phyloP scores from a whole-genome alignment of 1,140 invertebrate species.

The Chymomyza costata region DNA sequence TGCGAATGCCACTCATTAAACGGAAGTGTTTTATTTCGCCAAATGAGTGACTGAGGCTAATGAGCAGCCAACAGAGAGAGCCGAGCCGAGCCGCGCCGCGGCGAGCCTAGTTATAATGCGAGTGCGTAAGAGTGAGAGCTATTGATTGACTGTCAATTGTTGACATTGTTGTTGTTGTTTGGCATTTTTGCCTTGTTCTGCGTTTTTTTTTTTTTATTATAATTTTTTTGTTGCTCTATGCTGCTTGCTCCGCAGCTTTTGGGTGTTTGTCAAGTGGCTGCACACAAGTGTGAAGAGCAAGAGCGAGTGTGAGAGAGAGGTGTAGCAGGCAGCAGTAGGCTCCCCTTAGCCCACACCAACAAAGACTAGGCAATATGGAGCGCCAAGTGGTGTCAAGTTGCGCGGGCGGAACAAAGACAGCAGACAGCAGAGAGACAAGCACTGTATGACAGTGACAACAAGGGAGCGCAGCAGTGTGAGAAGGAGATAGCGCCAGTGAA shows the following conservation, averaged over 20 bases:
- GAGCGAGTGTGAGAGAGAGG: neutral
- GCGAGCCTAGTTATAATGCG: too few relatives aligned
- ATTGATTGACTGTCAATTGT: conserved; percentile 48
- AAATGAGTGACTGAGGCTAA: conserved; percentile 41
- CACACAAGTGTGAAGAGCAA: conserved; percentile 1
- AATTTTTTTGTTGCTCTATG: neutral
- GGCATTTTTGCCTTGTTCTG: neutral
- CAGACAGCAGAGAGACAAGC: neutral
- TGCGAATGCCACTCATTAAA: conserved; percentile 58
- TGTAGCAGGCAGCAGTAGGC: neutral
- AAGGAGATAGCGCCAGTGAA: conserved; percentile 5
- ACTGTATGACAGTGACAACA: too few relatives aligned
- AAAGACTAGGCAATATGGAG: conserved; percentile 12
- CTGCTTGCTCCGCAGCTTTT: conserved; percentile 32
- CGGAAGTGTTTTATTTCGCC: conserved; percentile 62
- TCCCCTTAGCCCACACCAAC: neutral
- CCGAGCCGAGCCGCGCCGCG: conserved; percentile 11
- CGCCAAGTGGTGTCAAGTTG: conserved; percentile 6
- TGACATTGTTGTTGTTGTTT: conserved; percentile 10
- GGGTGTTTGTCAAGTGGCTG: conserved; percentile 61
- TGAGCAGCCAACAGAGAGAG: conserved; percentile 32
- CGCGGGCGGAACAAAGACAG: neutral
- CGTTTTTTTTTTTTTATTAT: neutral
- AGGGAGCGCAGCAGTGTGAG: neutral
- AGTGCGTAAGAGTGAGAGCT: conserved; percentile 5